Percentiles rank a stretch among this genome's conserved stretches.
phyloP scores from a whole-genome alignment of 2,888 invertebrate genomes.

The Scaptomyza caliginosa region DNA sequence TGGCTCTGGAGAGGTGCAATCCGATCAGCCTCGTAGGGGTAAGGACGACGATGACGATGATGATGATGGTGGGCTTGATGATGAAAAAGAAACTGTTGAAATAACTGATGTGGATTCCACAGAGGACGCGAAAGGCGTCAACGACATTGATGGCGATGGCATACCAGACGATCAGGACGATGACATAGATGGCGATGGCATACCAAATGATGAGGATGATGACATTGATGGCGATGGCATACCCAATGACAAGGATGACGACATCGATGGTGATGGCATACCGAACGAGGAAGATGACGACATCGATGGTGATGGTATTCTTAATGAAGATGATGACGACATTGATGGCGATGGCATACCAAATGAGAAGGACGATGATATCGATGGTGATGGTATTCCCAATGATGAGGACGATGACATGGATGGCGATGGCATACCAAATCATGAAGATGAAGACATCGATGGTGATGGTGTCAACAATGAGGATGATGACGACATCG shows the following conservation, averaged over 20 bases:
- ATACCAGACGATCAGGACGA: slow-evolving; percentile 81
- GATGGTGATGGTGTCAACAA: slow-evolving; percentile 76
- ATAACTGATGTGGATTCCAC: slow-evolving; percentile 80
- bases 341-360: slow-evolving; percentile 82
- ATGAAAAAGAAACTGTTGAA: slow-evolving; percentile 80
- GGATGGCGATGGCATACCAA: slow-evolving; percentile 77
- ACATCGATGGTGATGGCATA: slow-evolving; percentile 80
- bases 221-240: slow-evolving; percentile 84
- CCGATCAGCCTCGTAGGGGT: slow-evolving; percentile 79
- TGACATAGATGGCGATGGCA: slow-evolving; percentile 84
- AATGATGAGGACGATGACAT: slow-evolving; percentile 80
- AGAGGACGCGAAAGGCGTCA: slow-evolving; percentile 78
- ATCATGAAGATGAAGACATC: slow-evolving; percentile 69
- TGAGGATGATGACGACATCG: slow-evolving; percentile 84
- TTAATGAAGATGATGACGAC: slow-evolving; percentile 73
- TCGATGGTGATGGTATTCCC: slow-evolving; percentile 82
- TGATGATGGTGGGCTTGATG: slow-evolving; percentile 72
- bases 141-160: slow-evolving; percentile 81
- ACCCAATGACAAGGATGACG: slow-evolving; percentile 81
- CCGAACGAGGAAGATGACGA: slow-evolving; percentile 72
- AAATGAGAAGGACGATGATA: slow-evolving; percentile 81
- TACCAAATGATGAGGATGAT: slow-evolving; percentile 83
- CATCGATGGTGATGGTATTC: slow-evolving; percentile 76
- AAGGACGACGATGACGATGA: slow-evolving; percentile 58
- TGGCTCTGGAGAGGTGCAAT: slow-evolving; percentile 75